Base-by-base conservation (phyloP, 2,113 vertebrate genomes). In the Leucoraja erinaceus region DNA sequence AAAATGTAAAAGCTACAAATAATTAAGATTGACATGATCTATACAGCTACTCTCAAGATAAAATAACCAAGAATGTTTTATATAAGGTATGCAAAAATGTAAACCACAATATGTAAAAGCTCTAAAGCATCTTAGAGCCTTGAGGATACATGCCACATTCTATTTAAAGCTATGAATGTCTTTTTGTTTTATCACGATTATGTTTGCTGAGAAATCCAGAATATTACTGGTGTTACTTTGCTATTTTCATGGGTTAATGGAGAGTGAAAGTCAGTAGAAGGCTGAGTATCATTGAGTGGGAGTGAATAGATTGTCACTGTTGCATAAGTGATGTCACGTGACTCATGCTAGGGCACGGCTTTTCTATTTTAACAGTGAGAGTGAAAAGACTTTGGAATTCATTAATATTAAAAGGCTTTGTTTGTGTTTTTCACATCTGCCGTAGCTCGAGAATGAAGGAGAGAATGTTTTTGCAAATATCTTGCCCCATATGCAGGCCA, bases 311-410 rank as follows among this genome's bases (percentile, higher is more conserved):
- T 74, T 72, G 33, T 91, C 90, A 91, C 8, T 54, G 90, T 47
- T 54, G 90, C 83, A 91, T 38, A 91, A 72, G 90, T 70, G 38
- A 70, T 91, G 66, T 70, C 33, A 38, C 68, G 90, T 91, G 90
- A 91, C 66, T 91, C 31, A 38, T 91, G 68, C 8, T 47, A 54
- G 31, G 63, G 22, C 68, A 72, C 11, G 22, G 68, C 25, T 72
- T 72, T 91, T 91, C 66, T 91, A 14, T 72, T 91, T 91, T 74
- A 72, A 22, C 68, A 72, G 22, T 14, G 20, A 91, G 4, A 72
- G 66, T 91, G 66, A 74, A 72, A 22, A 70, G 66, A 74, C 90
- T 61, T 88, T 74, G 90, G 33, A 54, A 72, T 72, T 72, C 11
- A 91, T 70, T 91, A 47, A 91, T 63, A 70, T 91, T 72, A 70